Base-by-base conservation (phyloP, 2,113 vertebrate species). In the Paracyprichromis sp. region DNA sequence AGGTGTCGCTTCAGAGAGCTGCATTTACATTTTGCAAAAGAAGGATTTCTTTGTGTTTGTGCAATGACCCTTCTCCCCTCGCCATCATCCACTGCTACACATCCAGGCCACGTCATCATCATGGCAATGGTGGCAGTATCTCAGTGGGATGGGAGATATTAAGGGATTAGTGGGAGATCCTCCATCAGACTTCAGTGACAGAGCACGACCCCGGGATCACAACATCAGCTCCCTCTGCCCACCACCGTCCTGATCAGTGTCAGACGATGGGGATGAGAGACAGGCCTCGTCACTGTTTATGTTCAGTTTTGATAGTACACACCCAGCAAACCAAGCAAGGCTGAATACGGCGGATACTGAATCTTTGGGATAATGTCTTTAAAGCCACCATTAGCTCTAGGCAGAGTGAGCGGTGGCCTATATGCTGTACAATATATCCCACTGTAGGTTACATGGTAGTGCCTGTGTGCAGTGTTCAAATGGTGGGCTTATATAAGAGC, bases 81-180 rank as follows among this genome's bases (percentile, higher is more conserved):
- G 21, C 34, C 54, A 36, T 14, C 13, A 90, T 83, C 83, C 31
- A 76, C 87, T 82, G 24, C 79, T 79, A 84, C 80, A 90, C 88
- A 93, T 91, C 86, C 83, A 90, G 87, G 86, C 82, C 92, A 88
- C 21, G 82, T 79, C 80, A 80, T 93, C 88, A 53, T 84, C 92
- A 88, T 89, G 71, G 85, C 80, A 40, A 88, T 89, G 85, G 87
- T 59, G 34, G 87, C 84, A 89, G 76, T 91, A 83, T 90, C 93
- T 90, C 91, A 92, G 92, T 86, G 87, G 89, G 90, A 89, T 53
- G 79, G 88, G 91, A 89, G 88, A 93, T 93, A 90, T 94, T 94
- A 94, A 90, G 84, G 89, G 93, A 94, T 94, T 95, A 95, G 87
- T 7, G 54, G 82, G 92, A 93, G 94, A 95, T 95, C 91, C 89